Base-by-base conservation (phyloP, 2,888 invertebrate species). In the Oscheius sp. region DNA sequence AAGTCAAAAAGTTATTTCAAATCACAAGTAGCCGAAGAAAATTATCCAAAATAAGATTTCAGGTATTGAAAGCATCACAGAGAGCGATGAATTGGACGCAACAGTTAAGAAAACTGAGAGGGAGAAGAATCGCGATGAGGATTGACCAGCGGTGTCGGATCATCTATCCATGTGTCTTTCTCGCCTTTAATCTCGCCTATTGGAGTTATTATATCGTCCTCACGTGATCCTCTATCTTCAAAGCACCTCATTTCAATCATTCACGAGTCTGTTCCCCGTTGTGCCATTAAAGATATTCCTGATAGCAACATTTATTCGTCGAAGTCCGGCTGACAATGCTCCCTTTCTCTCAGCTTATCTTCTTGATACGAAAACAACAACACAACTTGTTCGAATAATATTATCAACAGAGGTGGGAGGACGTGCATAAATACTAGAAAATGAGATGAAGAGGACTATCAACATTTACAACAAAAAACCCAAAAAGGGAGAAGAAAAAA, bases 111-210 rank as follows among this genome's bases (percentile, higher is more conserved):
- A 82, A 82, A 54, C 71, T 84, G 22, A 68, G 80, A 12, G 85
- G 85, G 4, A 71, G 83, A 6, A 75, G 78, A 8, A 78, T 82
- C 24, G 85, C 85, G 26, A 79, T 74, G 64, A 71, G 80, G 44
- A 85, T 85, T 49, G 85, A 85, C 65, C 80, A 85, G 56, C 61
- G 77, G 49, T 79, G 81, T 54, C 79, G 84, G 8, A 75, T 80
- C 59, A 75, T 80, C 14, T 85, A 85, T 45, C 85, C 85, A 5
- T 32, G 75, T 56, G 72, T 80, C 6, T 85, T 85, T 71, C 51
- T 83, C 47, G 28, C 82, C 20, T 83, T 85, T 77, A 85, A 85
- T 67, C 51, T 82, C 20, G 71, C 74, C 57, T 85, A 85, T 67
- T 85, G 85, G 80, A 78, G 76, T 62, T 80, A 73, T 64, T 80